A percentile compares a stretch with the other conserved stretches of the same genome.
phyloP scores from a whole-genome alignment of 2,113 vertebrate species.

The Takifugu flavidus region DNA sequence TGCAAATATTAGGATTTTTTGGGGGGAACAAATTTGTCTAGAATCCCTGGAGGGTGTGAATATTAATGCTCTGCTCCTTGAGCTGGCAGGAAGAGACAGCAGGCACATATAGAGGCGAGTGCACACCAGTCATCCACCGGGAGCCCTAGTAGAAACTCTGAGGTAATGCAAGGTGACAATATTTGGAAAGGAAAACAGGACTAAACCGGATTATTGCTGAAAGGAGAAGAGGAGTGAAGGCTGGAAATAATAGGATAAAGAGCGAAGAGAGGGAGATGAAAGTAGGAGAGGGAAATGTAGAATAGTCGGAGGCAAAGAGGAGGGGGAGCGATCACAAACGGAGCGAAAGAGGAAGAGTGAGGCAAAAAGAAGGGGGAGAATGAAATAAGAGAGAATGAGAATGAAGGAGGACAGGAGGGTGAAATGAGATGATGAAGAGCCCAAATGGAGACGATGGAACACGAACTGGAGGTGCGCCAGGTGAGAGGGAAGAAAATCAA shows the following conservation, averaged over 20 bases:
- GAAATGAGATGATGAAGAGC: background rate
- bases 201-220: slow-evolving; percentile 42
- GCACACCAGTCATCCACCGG: slow-evolving; percentile 52
- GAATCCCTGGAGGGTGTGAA: slow-evolving; percentile 38
- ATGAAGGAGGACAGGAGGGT: background rate
- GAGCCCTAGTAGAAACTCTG: slow-evolving; percentile 29
- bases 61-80: slow-evolving; percentile 22
- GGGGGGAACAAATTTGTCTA: slow-evolving; percentile 25
- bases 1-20: slow-evolving; percentile 1
- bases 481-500: background rate
- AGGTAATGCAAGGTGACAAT: slow-evolving; percentile 62
- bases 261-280: slow-evolving; percentile 19
- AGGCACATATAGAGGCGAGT: slow-evolving; percentile 17
- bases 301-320: background rate
- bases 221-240: slow-evolving; percentile 8
- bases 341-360: background rate
- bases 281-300: background rate
- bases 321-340: background rate
- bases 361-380: background rate
- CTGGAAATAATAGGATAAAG: slow-evolving; percentile 30
- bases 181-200: slow-evolving; percentile 53
- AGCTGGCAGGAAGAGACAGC: slow-evolving; percentile 19
- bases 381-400: no score
- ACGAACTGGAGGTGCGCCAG: background rate
- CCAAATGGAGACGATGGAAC: background rate